phyloP scores from a whole-genome alignment of 1,140 invertebrate genomes.

The Drosophila sturtevanti region DNA sequence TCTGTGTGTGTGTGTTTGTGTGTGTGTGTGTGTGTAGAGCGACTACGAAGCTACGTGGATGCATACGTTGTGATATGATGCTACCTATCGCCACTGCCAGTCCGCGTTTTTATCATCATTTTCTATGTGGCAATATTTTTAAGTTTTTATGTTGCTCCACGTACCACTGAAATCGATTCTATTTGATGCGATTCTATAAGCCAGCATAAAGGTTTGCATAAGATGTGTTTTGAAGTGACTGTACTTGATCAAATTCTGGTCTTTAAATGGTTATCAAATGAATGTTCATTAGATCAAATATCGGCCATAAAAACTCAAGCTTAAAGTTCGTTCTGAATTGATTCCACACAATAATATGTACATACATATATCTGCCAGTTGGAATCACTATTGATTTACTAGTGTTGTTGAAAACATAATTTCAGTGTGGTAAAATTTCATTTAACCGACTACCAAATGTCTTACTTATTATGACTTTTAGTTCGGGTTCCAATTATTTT shows the following conservation, averaged over 20 bases:
- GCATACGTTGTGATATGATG: not conserved
- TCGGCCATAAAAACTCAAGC: too few relatives aligned
- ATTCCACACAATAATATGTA: too few relatives aligned
- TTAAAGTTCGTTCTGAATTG: too few relatives aligned
- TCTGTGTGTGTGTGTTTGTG: too few relatives aligned
- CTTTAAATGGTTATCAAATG: too few relatives aligned
- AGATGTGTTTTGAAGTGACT: conserved; percentile 13
- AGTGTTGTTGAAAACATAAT: too few relatives aligned
- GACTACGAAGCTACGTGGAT: not conserved
- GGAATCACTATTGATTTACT: not conserved
- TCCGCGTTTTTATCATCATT: conserved; percentile 29
- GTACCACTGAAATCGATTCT: conserved; percentile 5
- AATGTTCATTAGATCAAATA: too few relatives aligned
- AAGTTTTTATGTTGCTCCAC: conserved; percentile 25
- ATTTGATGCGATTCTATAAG: not conserved
- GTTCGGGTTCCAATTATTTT: too few relatives aligned
- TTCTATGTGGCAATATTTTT: conserved; percentile 1
- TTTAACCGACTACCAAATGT: too few relatives aligned
- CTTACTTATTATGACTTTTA: too few relatives aligned
- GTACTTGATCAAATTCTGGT: not conserved
- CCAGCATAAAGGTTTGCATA: conserved; percentile 25
- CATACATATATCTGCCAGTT: conserved; percentile 2
- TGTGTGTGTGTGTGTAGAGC: too few relatives aligned
- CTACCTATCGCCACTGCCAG: not conserved
- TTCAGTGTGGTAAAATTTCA: too few relatives aligned